Conservation (phyloP, 2,888 invertebrate species). For the Endotricha flammealis region DNA sequence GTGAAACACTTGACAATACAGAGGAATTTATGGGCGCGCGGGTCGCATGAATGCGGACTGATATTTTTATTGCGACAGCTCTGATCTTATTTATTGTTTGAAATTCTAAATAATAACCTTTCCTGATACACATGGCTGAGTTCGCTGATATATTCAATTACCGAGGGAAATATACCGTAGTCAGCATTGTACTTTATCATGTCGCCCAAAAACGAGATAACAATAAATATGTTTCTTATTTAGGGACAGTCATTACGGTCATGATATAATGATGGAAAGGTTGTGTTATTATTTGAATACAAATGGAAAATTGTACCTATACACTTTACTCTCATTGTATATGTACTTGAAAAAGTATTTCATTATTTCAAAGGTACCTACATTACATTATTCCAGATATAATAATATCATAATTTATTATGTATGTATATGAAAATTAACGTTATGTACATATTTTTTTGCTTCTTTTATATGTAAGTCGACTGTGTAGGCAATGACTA, state of each 20-base stretch:
- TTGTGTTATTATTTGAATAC: no score
- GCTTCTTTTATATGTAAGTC: no score
- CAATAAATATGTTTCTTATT: constrained; percentile 11
- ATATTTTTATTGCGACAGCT: constrained; percentile 22
- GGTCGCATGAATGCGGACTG: constrained; percentile 22
- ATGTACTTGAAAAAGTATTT: no score
- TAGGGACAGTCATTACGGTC: constrained; percentile 1
- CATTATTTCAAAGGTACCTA: no score
- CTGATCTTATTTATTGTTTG: constrained; percentile 15
- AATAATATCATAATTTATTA: no score
- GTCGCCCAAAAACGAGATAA: constrained; percentile 6
- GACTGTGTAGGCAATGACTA: no score
- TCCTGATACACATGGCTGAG: constrained; percentile 5
- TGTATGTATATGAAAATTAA: no score
- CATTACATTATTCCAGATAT: no score
- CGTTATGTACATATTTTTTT: no score
- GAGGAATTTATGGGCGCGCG: constrained; percentile 43
- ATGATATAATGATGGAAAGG: background rate
- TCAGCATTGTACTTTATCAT: constrained; percentile 7
- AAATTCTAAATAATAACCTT: constrained; percentile 5
- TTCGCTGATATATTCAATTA: constrained; percentile 14
- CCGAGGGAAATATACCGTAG: constrained; percentile 4
- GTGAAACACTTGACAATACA: constrained; percentile 51
- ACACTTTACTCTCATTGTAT: no score
- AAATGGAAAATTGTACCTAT: no score